Evolutionary conservation across 2,888 invertebrate species (phyloP).

Genomic region (Drosophila quasianomalipes): DNA sequence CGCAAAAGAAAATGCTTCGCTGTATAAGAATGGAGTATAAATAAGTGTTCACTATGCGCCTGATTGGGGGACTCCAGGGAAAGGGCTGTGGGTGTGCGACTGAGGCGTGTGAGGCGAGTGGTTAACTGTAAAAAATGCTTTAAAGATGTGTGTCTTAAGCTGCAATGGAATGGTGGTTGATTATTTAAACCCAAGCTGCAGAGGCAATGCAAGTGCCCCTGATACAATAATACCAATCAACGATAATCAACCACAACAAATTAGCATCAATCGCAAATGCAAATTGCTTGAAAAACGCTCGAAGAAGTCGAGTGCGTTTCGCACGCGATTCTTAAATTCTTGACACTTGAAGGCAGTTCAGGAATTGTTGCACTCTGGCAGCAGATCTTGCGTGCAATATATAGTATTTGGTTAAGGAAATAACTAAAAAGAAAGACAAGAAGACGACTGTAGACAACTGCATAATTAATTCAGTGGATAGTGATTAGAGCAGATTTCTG

Average conservation of each 20-base stretch:
- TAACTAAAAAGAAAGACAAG: neutral
- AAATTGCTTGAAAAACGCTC: constrained; percentile 16
- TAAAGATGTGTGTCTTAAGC: constrained; percentile 1
- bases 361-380: neutral
- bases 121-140: constrained; percentile 1
- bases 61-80: neutral
- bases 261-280: constrained; percentile 23
- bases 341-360: constrained; percentile 13
- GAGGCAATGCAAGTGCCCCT: constrained; percentile 1
- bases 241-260: constrained; percentile 21
- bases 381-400: neutral
- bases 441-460: neutral
- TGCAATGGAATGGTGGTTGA: neutral
- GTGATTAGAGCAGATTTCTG: neutral
- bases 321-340: constrained; percentile 38
- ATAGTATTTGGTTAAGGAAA: neutral
- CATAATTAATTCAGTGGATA: neutral
- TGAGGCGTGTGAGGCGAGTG: neutral
- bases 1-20: constrained; percentile 26
- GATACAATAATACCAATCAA: neutral
- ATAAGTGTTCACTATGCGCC: neutral
- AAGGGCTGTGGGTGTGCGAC: neutral
- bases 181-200: constrained; percentile 5
- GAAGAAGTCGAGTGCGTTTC: constrained; percentile 23
- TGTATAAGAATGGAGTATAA: constrained; percentile 6